Base-by-base conservation (phyloP, 1,140 invertebrate species). In the Zeugodacus cucurbitae region DNA sequence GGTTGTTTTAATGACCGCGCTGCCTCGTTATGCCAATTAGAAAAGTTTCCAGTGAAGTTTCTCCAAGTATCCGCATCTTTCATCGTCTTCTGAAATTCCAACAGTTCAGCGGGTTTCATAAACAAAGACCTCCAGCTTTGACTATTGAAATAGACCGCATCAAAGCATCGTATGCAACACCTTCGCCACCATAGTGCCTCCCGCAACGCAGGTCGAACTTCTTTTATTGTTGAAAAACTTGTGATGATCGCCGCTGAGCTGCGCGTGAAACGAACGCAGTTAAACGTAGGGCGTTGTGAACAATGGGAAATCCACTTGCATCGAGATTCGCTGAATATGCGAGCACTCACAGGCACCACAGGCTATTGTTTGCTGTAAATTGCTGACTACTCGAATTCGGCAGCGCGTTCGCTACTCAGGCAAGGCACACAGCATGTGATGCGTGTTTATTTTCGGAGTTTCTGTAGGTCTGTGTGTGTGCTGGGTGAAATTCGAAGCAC, bases 381-480 rank as follows among this genome's bases (percentile, higher is more conserved):
- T 78, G 74, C 41, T 78, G 74, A 78, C 74, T 22, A 48, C 41
- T 78, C 74, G 41, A 78, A 78, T 78, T 78, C 41, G 67, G 67
- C 20, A 74, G 8, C 32, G 34, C 34, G 74, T 26, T 3, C 22
- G n/a, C 41, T 48, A 67, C 29, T 67, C 22, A 26, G 41, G 11
- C 37, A 44, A 48, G 37, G 37, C 67, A 37, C 11, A 17, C 1
- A 44, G 74, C 41, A 20, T 7, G 22, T n/a, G n/a, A n/a, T 14
- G 37, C 74, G 41, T 20, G 37, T 41, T 26, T 11, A n/a, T 78
- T 78, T 78, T 78, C 7, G 67, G 2, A 1, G 34, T 37, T 34
- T 74, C 34, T 3, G 14, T 74, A 2, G 74, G 32, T 78, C 11
- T 67, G 34, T 14, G 74, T n/a, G 22, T 74, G 74, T 26, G 22